Conservation (phyloP, 2,888 invertebrate genomes). For the Acholoe squamosa region DNA sequence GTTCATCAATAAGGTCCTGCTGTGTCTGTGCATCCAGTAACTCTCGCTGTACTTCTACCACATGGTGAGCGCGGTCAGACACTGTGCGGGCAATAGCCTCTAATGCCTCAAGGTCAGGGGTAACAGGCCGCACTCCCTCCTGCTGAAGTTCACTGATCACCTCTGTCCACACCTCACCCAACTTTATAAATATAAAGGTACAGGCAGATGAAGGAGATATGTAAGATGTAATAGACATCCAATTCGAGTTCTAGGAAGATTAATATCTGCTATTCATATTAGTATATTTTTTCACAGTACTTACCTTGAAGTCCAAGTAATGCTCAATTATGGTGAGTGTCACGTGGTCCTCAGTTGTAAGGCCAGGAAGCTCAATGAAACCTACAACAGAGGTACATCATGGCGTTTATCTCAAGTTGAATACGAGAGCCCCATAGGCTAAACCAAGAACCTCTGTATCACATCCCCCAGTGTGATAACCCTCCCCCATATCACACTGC, state of each 20-base stretch:
- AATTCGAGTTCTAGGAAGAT: too few species aligned
- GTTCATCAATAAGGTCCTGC: slow-evolving; percentile 82
- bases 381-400: slow-evolving; percentile 70
- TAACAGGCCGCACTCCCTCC: slow-evolving; percentile 81
- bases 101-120: slow-evolving; percentile 82
- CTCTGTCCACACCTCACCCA: slow-evolving; percentile 83
- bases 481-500: too few species aligned
- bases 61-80: slow-evolving; percentile 80
- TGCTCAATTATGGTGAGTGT: slow-evolving; percentile 83
- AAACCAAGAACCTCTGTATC: too few species aligned
- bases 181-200: slow-evolving; percentile 68
- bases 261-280: background rate
- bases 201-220: too few species aligned
- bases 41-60: slow-evolving; percentile 79
- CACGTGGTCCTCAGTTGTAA: slow-evolving; percentile 82
- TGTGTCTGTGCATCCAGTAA: slow-evolving; percentile 81
- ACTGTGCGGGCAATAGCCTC: slow-evolving; percentile 82
- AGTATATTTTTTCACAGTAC: background rate
- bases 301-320: slow-evolving; percentile 83
- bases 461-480: too few species aligned
- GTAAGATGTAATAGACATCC: too few species aligned
- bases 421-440: too few species aligned
- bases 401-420: too few species aligned
- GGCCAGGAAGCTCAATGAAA: slow-evolving; percentile 81
- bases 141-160: slow-evolving; percentile 77